Base-by-base conservation (phyloP, 2,113 vertebrate genomes). In the Ibidorhyncha struthersii region DNA sequence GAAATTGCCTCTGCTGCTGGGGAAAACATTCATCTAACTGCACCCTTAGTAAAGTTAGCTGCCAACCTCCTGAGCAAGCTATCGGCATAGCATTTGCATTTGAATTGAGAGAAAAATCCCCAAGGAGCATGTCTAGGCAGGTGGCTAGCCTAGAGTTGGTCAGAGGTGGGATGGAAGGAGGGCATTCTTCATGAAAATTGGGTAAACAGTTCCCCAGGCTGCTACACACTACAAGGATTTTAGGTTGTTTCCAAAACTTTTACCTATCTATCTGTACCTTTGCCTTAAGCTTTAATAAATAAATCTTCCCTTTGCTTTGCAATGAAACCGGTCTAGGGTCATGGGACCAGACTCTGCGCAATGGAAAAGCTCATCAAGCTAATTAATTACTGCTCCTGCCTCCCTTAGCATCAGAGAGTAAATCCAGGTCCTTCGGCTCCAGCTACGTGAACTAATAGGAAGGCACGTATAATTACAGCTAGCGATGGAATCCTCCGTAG, bases 211-310 rank as follows among this genome's bases (percentile, higher is more conserved):
- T 96, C 96, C 93, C 93, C 73, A n/a, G 96, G 96, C 96, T 91
- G 73, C 95, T 93, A 58, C 56, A 21, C 82, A 38, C 71, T 49
- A 30, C 70, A 65, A 95, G 87, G 87, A 93, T 93, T 96, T 95
- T 96, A 96, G 95, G 90, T 97, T 96, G 89, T 96, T 97, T 96
- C 96, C 96, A 79, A 90, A 94, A 90, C 96, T 74, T 92, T 50
- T 94, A 52, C 84, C 77, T 76, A 76, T 53, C 63, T 80, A 52
- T 72, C 40, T 12, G 12, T 87, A 85, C 52, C 53, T 90, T 95
- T 69, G 92, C 96, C 96, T 95, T 91, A 47, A 95, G 93, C 96
- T 96, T 97, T 88, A 69, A 90, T 80, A 94, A 91, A 58, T 82
- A 96, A 94, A 73, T 77, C 40, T 90, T 87, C 34, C 49, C 43